These are phyloP conservation scores for Heterodera schachtii DNA, from an alignment of 1,140 invertebrate genomes.

Conservation along the genomic window DNA sequence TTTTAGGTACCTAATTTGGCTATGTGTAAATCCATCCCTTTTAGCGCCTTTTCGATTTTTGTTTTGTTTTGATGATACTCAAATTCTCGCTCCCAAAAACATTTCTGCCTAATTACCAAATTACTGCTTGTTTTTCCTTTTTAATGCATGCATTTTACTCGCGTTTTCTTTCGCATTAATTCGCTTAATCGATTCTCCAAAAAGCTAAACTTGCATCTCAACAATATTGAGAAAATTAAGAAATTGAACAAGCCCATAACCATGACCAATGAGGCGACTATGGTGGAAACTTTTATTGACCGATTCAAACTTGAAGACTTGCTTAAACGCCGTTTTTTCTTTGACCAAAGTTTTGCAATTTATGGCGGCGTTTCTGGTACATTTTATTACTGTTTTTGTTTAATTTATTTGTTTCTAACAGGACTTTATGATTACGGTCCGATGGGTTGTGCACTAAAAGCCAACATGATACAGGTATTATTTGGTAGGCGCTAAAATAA, in stretches of 20 bases:
- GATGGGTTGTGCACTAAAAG: slow-evolving; percentile 97
- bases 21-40: too few species aligned
- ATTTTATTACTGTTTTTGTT: neutral
- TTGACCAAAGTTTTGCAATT: slow-evolving; percentile 97
- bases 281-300: slow-evolving; percentile 76
- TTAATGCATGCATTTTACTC: slow-evolving; percentile 18
- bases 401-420: slow-evolving; percentile 38
- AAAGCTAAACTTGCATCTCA: slow-evolving; percentile 6
- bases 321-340: slow-evolving; percentile 94
- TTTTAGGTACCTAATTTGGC: too few species aligned
- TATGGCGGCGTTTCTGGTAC: slow-evolving; percentile 80
- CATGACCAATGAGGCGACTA: neutral
- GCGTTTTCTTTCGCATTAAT: slow-evolving; percentile 3
- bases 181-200: slow-evolving; percentile 16
- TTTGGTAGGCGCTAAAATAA: too few species aligned
- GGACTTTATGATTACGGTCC: slow-evolving; percentile 96
- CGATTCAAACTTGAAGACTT: slow-evolving; percentile 92
- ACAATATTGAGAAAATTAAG: neutral
- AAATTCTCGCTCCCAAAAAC: too few species aligned
- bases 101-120: too few species aligned
- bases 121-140: neutral
- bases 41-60: too few species aligned
- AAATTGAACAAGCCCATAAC: slow-evolving; percentile 3
- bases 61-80: too few species aligned
- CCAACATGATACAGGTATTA: slow-evolving; percentile 79